Conservation (phyloP, 2,888 invertebrate genomes). For the Drosophila nr. perissopoda region DNA sequence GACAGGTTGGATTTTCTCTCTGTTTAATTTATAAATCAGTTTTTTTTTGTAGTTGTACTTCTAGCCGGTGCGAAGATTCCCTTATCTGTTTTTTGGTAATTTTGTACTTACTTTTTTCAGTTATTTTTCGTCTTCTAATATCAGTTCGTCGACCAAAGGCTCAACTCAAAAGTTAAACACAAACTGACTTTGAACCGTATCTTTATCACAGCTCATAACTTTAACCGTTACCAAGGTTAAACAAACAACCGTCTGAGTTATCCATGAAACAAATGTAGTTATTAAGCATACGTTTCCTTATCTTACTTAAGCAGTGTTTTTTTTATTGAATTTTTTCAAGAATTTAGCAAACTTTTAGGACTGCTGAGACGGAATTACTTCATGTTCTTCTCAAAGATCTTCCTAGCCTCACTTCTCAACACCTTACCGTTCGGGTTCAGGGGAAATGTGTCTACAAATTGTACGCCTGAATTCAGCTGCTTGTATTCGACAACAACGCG, state of each 20-base stretch:
- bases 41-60: slow-evolving; percentile 6
- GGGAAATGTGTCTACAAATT: slow-evolving; percentile 71
- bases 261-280: neutral
- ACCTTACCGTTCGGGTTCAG: slow-evolving; percentile 74
- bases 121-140: no score
- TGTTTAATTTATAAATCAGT: neutral
- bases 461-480: slow-evolving; percentile 74
- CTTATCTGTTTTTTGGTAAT: slow-evolving; percentile 6
- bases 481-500: slow-evolving; percentile 66
- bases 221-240: neutral
- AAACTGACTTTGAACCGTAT: neutral
- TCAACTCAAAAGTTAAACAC: no score
- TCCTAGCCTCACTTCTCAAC: slow-evolving; percentile 44
- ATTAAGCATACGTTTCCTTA: slow-evolving; percentile 2
- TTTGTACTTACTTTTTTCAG: neutral
- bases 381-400: slow-evolving; percentile 35
- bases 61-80: neutral
- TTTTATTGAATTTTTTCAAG: neutral
- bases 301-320: slow-evolving; percentile 3
- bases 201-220: neutral
- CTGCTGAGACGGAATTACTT: slow-evolving; percentile 6
- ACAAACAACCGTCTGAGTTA: neutral
- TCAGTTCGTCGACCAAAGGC: no score
- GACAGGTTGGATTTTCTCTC: neutral
- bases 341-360: neutral